Evolutionary conservation across 2,113 vertebrate genomes (phyloP).

Genomic region (Neopipo cinnamomea): DNA sequence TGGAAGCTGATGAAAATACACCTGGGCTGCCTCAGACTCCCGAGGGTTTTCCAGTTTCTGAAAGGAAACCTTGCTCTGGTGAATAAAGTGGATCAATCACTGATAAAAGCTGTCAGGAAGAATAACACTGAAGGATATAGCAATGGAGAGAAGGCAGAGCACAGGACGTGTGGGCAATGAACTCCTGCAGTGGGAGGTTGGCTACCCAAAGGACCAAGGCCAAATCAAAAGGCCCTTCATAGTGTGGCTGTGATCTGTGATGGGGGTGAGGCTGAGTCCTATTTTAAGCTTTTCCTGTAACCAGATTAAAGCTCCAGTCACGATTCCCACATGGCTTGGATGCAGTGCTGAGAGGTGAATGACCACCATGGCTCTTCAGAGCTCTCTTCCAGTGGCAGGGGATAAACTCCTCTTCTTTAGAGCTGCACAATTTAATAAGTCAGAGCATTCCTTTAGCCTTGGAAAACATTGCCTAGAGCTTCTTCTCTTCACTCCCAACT

Average conservation of each 20-base stretch:
- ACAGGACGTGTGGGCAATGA: not conserved
- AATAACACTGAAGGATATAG: not conserved
- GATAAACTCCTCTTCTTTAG: not conserved
- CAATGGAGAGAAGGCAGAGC: not conserved
- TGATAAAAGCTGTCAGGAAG: not conserved
- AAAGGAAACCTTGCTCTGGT: not conserved
- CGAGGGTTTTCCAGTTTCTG: not conserved
- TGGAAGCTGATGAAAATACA: not conserved
- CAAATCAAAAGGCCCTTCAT: not conserved
- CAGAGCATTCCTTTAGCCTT: not conserved
- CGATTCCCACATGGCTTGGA: not conserved
- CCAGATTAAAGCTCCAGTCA: not conserved
- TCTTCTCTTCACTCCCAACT: fast-evolving
- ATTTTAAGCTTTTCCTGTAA: not conserved
- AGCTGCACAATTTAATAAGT: not conserved
- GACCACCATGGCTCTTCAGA: not conserved
- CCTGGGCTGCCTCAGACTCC: not conserved
- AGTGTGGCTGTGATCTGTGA: not conserved
- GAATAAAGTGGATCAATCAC: not conserved
- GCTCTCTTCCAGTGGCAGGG: not conserved
- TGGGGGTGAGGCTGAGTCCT: not conserved
- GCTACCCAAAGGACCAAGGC: not conserved
- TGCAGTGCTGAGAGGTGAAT: not conserved
- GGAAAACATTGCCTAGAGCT: not conserved
- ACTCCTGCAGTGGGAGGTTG: not conserved